Evolutionary conservation across 2,797 vertebrate genomes (phyloP), one percentile per base, ranked within the genome.

Genomic region (Lophius americanus): DNA sequence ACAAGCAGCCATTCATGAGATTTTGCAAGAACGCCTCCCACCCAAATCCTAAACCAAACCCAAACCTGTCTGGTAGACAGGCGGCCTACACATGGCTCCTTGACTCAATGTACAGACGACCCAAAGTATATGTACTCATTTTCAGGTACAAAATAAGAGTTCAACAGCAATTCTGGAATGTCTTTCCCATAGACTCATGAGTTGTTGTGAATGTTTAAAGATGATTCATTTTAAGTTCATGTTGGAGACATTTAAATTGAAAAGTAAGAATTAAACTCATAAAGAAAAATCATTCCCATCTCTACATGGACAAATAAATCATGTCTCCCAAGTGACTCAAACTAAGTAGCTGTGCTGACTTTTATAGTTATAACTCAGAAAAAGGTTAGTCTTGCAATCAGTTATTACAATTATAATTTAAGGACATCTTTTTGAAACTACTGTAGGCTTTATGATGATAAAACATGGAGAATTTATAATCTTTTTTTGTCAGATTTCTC

Each of bases 1-100:
- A 92, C 90, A 93, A 92, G 84, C 80, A 88, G 70, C 86, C 79
- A 91, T 92, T 94, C 90, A 93, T 92, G 68, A 56, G 57, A 23
- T 50, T 57, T 64, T 51, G 64, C 39, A 9, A 82, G 76, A 68
- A 76, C 83, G 76, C 81, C 85, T 82, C 88, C 84, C 81, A 72
- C 79, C 43, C 73, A 82, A 86, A 88, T 80, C 86, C 84, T 73
- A 85, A 88, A 82, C 83, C 85, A 89, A 88, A 85, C 85, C 73
- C 52, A 37, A 51, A 84, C 75, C 76, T 83, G 82, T 87, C 7
- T 52, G 74, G 76, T 47, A 66, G 73, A 89, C 87, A 91, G 81
- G 67, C 76, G 41, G 71, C 59, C 83, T 64, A 86, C 77, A 88
- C 78, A 81, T 67, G 60, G 56, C 64, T 73, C 41, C 69, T 66